Percentiles rank a stretch among this genome's conserved stretches.
Evolutionary conservation across 1,140 invertebrate genomes (phyloP).

Genomic region (Ips typographus): DNA sequence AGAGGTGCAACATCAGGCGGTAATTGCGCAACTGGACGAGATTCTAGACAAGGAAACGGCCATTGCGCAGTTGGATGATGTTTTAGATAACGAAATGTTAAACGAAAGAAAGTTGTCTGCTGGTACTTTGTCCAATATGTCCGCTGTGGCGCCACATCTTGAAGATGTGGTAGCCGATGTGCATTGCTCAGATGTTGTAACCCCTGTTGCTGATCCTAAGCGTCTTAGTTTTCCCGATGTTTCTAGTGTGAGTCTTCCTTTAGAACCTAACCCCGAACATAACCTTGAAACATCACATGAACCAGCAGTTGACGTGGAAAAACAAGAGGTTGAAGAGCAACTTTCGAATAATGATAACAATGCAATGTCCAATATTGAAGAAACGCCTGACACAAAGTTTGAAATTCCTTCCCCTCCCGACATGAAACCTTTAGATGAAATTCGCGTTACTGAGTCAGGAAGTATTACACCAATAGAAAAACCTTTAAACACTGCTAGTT

Average conservation of each 20-base stretch:
- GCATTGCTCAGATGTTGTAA: constrained; percentile 38
- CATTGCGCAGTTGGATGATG: constrained; percentile 11
- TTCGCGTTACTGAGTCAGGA: neutral
- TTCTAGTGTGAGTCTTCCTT: neutral
- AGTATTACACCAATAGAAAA: neutral
- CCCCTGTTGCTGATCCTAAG: constrained; percentile 24
- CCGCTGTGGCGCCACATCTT: constrained; percentile 33
- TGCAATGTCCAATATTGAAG: neutral
- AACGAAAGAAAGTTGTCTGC: constrained; percentile 37
- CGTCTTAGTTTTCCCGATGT: constrained; percentile 4
- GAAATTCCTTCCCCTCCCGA: neutral
- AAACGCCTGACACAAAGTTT: neutral
- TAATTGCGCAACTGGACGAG: constrained; percentile 39
- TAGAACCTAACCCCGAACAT: neutral
- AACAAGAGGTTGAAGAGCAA: neutral
- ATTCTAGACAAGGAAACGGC: constrained; percentile 40
- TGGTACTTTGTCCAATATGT: constrained; percentile 38
- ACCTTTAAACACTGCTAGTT: neutral
- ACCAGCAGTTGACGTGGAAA: neutral
- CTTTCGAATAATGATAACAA: neutral
- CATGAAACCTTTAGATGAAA: neutral
- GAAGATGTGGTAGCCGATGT: constrained; percentile 43
- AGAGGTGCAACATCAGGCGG: constrained; percentile 26
- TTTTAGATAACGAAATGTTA: constrained; percentile 13
- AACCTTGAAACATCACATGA: neutral